phyloP scores from a whole-genome alignment of 2,113 vertebrate genomes.

The Pelecanus crispus region DNA sequence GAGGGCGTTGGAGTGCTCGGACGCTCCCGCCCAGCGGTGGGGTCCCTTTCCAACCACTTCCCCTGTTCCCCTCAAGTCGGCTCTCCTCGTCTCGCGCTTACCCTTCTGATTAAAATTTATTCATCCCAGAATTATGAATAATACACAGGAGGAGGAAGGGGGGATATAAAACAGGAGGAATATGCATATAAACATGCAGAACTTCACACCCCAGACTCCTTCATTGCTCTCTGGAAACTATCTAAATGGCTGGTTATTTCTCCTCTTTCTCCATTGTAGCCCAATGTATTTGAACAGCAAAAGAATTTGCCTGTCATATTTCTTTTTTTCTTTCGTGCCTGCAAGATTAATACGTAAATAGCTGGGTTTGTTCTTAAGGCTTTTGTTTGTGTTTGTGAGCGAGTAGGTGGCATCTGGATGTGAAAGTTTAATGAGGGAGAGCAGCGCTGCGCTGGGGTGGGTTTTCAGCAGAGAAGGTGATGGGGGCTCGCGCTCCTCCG shows the following conservation, averaged over 20 bases:
- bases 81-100: neutral
- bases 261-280: neutral
- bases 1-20: fast-evolving
- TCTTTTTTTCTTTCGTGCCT: neutral
- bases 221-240: neutral
- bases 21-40: fast-evolving
- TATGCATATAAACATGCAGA: neutral
- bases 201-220: neutral
- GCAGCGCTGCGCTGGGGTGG: fast-evolving
- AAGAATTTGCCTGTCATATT: neutral
- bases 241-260: neutral
- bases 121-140: neutral
- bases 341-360: neutral
- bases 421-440: neutral
- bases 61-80: neutral
- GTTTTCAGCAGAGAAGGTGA: neutral
- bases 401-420: neutral
- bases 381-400: neutral
- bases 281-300: neutral
- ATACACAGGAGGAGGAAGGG: neutral
- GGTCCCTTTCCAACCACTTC: too few relatives aligned
- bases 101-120: neutral
- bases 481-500: fast-evolving
- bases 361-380: neutral
- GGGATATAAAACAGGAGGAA: neutral